phyloP scores from a whole-genome alignment of 2,888 invertebrate genomes.

The Yponomeuta evonymella region DNA sequence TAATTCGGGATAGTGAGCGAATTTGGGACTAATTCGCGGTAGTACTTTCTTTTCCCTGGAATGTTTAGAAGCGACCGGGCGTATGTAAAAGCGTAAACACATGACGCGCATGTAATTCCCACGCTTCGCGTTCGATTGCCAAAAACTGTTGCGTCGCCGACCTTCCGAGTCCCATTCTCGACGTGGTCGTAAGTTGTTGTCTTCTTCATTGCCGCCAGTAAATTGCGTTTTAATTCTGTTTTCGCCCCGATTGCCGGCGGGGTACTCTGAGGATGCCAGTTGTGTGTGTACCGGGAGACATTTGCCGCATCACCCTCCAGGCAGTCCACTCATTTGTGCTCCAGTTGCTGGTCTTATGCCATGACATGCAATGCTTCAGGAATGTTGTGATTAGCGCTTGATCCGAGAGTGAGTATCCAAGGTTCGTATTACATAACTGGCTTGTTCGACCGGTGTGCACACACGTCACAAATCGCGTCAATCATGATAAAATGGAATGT shows the following conservation, averaged over 20 bases:
- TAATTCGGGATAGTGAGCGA: background rate
- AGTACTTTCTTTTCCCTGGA: conserved; percentile 1
- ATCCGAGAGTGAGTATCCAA: conserved; percentile 23
- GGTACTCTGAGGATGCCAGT: conserved; percentile 34
- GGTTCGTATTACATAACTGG: background rate
- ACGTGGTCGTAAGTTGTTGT: conserved; percentile 37
- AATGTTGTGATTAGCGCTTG: conserved; percentile 49
- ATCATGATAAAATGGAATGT: conserved; percentile 9
- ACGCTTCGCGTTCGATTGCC: conserved; percentile 48
- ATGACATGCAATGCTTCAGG: conserved; percentile 42
- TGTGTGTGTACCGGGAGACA: conserved; percentile 35
- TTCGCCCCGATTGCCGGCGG: conserved; percentile 25
- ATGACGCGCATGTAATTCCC: conserved; percentile 32
- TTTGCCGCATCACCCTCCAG: conserved; percentile 34
- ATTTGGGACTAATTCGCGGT: conserved; percentile 1
- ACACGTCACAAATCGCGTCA: conserved; percentile 7
- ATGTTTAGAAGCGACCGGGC: conserved; percentile 6
- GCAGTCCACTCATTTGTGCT: conserved; percentile 39
- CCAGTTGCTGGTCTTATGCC: conserved; percentile 40
- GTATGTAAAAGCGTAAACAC: conserved; percentile 10
- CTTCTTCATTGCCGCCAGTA: conserved; percentile 30
- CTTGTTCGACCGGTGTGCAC: background rate
- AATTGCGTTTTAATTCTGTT: conserved; percentile 29
- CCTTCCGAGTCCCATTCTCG: conserved; percentile 38
- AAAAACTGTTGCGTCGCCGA: conserved; percentile 56